phyloP scores from a whole-genome alignment of 2,797 vertebrate genomes.

The Halcyon smyrnensis region DNA sequence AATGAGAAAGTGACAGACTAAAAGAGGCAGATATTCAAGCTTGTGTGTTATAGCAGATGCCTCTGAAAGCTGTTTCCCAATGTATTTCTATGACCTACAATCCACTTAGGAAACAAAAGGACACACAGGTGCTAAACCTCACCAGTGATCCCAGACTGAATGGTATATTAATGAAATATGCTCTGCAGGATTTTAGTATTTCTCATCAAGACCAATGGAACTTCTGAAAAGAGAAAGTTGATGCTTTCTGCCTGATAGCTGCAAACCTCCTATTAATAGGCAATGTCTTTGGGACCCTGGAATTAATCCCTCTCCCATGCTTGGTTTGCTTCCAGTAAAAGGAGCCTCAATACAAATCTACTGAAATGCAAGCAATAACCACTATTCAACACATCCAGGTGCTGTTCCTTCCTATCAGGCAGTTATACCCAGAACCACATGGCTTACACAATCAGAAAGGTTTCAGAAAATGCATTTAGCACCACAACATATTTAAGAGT shows the following conservation, averaged over 20 bases:
- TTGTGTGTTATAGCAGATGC: rapidly evolving
- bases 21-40: not conserved
- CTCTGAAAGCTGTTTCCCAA: not conserved
- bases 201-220: not conserved
- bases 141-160: not conserved
- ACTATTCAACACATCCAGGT: rapidly evolving
- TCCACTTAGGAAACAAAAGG: not conserved
- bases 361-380: not conserved
- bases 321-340: not conserved
- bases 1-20: not conserved
- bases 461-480: not conserved
- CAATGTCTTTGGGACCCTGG: not conserved
- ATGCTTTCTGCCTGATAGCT: not conserved
- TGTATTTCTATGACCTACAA: not conserved
- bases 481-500: not conserved
- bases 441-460: not conserved
- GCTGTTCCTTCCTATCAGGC: not conserved
- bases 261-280: rapidly evolving
- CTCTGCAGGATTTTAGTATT: not conserved
- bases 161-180: rapidly evolving
- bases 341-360: not conserved
- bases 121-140: not conserved
- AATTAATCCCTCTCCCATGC: not conserved
- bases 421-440: not conserved
- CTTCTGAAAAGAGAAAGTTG: not conserved